phyloP scores from a whole-genome alignment of 2,113 vertebrate genomes.

The Hippocampus guttulatus region DNA sequence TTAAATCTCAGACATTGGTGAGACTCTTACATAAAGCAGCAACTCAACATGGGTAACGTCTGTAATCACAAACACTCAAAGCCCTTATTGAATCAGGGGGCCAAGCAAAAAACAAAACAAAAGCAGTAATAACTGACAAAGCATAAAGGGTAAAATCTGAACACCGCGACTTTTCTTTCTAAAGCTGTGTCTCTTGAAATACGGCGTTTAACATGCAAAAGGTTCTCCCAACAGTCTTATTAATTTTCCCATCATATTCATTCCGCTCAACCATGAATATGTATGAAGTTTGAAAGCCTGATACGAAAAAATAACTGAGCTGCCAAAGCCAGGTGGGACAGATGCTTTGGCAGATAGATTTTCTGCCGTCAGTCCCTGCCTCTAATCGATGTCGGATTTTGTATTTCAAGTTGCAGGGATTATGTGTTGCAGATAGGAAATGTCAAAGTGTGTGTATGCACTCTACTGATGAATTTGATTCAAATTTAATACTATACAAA shows the following conservation, averaged over 20 bases:
- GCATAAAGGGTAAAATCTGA: constrained; percentile 11
- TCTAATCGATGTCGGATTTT: constrained; percentile 35
- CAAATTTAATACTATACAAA: constrained; percentile 23
- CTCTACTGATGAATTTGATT: constrained; percentile 25
- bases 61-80: constrained; percentile 38
- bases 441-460: constrained; percentile 18
- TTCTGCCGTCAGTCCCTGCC: constrained; percentile 22
- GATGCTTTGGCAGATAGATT: constrained; percentile 18
- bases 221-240: constrained; percentile 23
- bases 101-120: constrained; percentile 18
- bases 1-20: constrained; percentile 31
- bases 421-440: constrained; percentile 1
- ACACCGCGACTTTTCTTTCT: constrained; percentile 3
- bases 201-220: constrained; percentile 41
- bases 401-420: constrained; percentile 20
- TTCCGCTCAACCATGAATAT: constrained; percentile 38
- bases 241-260: constrained; percentile 32
- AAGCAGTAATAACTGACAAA: constrained; percentile 17
- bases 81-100: constrained; percentile 28
- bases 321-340: constrained; percentile 14
- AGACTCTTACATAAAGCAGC: constrained; percentile 30
- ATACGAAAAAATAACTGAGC: constrained; percentile 46
- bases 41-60: constrained; percentile 12
- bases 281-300: constrained; percentile 19
- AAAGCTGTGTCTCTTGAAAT: constrained; percentile 21